Conservation (phyloP, 92 coral and sea anemone genomes). For the Zoanthus sociatus region DNA sequence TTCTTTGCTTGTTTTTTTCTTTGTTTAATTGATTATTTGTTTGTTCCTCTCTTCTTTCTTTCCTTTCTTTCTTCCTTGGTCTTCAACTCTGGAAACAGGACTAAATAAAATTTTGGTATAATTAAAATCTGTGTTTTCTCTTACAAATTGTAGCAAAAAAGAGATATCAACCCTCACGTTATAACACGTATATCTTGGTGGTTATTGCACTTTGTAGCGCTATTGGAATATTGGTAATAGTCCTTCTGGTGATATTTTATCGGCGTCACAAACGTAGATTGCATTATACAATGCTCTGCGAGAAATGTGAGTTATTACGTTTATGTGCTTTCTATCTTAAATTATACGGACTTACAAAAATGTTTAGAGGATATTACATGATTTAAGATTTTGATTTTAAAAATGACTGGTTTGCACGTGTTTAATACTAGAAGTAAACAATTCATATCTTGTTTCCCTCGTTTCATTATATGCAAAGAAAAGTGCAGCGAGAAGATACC, state of each 20-base stretch:
- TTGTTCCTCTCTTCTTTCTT: no score
- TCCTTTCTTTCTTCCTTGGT: no score
- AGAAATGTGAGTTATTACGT: slow-evolving; percentile 22
- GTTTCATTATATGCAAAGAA: neutral
- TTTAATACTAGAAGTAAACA: neutral
- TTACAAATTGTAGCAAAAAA: neutral
- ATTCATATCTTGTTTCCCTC: neutral
- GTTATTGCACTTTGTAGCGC: neutral
- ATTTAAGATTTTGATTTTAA: no score
- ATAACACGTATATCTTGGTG: neutral
- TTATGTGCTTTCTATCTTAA: neutral
- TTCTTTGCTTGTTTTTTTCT: no score
- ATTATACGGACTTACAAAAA: neutral
- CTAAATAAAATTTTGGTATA: no score
- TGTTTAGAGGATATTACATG: neutral
- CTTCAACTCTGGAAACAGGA: no score
- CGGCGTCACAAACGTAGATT: neutral
- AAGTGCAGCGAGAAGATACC: neutral
- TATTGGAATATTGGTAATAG: neutral
- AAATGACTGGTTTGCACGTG: no score
- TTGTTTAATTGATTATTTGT: no score
- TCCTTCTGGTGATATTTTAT: neutral
- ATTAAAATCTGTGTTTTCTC: neutral
- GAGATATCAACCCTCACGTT: neutral
- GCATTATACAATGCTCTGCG: slow-evolving; percentile 2